These are phyloP conservation scores for Toxotes chatareus DNA, from an alignment of 2,113 vertebrate genomes.

Conservation along the genomic window DNA sequence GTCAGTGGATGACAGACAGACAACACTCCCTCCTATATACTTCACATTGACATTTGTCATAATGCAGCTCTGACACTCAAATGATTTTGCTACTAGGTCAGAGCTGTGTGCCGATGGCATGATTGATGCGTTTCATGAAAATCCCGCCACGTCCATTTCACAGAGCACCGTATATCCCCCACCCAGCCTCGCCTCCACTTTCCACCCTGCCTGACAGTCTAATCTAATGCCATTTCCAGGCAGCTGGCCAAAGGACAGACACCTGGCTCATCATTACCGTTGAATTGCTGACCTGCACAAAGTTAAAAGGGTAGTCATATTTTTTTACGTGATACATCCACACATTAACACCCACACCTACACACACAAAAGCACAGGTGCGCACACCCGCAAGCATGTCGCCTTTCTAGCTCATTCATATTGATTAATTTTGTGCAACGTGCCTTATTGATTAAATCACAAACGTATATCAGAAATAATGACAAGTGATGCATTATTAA, in stretches of 20 bases:
- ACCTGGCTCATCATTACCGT: slow-evolving; percentile 67
- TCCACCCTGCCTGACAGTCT: slow-evolving; percentile 16
- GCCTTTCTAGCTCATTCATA: slow-evolving; percentile 15
- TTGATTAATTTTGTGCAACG: slow-evolving; percentile 39
- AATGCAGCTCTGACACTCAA: slow-evolving; percentile 36
- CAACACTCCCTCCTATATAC: slow-evolving; percentile 1
- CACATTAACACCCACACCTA: slow-evolving; percentile 12
- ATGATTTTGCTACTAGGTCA: slow-evolving; percentile 46
- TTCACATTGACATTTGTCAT: slow-evolving; percentile 62
- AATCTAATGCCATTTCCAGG: slow-evolving; percentile 71
- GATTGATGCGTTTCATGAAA: slow-evolving; percentile 69
- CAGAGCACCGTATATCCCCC: not conserved
- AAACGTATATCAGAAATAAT: slow-evolving; percentile 39
- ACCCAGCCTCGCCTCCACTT: not conserved
- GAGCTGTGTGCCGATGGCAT: slow-evolving; percentile 17
- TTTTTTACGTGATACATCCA: slow-evolving; percentile 34
- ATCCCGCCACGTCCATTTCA: slow-evolving; percentile 32
- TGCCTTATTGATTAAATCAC: slow-evolving; percentile 37
- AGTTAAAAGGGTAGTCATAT: slow-evolving; percentile 33
- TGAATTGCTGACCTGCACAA: slow-evolving; percentile 65
- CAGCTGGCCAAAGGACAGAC: slow-evolving; percentile 62
- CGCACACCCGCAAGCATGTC: not conserved
- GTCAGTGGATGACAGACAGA: slow-evolving; percentile 13
- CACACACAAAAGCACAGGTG: not conserved
- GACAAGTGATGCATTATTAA: slow-evolving; percentile 45